Evolutionary conservation across 2,888 invertebrate species (phyloP).

Genomic region (Epistrophella euchroma): DNA sequence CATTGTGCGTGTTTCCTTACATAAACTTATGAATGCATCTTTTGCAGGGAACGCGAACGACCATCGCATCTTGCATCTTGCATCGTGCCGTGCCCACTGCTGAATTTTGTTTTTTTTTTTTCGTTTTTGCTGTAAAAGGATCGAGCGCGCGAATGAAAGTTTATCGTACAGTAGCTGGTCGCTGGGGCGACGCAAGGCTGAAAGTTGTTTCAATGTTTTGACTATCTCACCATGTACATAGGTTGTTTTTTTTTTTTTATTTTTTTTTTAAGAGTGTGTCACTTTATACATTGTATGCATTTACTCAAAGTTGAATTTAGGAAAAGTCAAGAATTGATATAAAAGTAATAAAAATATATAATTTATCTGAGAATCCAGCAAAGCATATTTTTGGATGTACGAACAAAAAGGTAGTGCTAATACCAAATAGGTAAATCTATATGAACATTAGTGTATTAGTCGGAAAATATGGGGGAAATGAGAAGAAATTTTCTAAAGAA

Average conservation of each 20-base stretch:
- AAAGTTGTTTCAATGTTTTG: slow-evolving; percentile 64
- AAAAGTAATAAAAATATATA: neutral
- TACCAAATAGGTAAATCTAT: neutral
- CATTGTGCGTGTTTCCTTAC: slow-evolving; percentile 73
- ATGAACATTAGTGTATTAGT: too few species aligned
- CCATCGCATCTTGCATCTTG: slow-evolving; percentile 18
- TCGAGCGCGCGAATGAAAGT: slow-evolving; percentile 51
- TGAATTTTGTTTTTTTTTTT: slow-evolving; percentile 22
- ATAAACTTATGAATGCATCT: slow-evolving; percentile 72
- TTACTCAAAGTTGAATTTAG: slow-evolving; percentile 5
- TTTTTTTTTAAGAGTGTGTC: slow-evolving; percentile 20
- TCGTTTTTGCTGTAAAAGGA: slow-evolving; percentile 41
- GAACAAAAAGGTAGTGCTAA: neutral
- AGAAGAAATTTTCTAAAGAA: too few species aligned
- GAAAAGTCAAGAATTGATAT: neutral
- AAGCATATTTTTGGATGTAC: neutral
- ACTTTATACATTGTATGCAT: slow-evolving; percentile 15
- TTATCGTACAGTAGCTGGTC: slow-evolving; percentile 65
- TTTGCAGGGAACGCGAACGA: slow-evolving; percentile 43
- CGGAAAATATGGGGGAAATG: too few species aligned
- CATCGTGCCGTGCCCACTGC: slow-evolving; percentile 47
- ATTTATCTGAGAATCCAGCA: neutral
- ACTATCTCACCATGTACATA: slow-evolving; percentile 54
- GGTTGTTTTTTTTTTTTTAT: neutral
- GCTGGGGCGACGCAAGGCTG: slow-evolving; percentile 39